These are phyloP conservation scores for Progne subis DNA, from an alignment of 2,113 vertebrate species.

Conservation along the genomic window DNA sequence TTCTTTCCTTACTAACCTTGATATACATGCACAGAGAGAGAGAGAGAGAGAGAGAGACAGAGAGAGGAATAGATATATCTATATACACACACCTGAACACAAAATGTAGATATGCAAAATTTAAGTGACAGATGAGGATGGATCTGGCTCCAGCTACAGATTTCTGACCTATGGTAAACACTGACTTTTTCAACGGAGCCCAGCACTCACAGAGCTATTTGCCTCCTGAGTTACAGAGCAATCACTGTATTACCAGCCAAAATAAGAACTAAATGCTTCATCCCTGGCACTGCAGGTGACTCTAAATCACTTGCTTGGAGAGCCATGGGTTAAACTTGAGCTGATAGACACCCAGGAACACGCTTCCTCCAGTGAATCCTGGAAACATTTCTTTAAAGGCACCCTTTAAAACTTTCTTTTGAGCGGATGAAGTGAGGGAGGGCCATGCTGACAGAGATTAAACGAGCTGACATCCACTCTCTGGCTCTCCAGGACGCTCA, in stretches of 20 bases:
- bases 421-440: background rate
- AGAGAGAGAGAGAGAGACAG: background rate
- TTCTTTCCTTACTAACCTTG: background rate
- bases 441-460: background rate
- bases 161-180: background rate
- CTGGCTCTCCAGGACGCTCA: background rate
- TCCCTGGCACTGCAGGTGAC: accelerated
- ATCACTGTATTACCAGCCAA: background rate
- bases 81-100: background rate
- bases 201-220: background rate
- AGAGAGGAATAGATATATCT: too few species aligned
- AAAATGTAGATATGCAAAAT: accelerated
- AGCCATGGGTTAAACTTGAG: background rate
- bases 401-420: background rate
- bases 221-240: background rate
- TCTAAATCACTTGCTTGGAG: background rate
- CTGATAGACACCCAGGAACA: background rate
- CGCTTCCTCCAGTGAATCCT: background rate
- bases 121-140: background rate
- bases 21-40: too few species aligned
- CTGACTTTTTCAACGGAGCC: background rate
- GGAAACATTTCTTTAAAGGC: background rate
- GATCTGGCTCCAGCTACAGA: background rate
- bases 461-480: slow-evolving; percentile 9
- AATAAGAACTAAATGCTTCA: background rate